Evolutionary conservation across 2,113 vertebrate genomes (phyloP).

Genomic region (Lophotis ruficrista): DNA sequence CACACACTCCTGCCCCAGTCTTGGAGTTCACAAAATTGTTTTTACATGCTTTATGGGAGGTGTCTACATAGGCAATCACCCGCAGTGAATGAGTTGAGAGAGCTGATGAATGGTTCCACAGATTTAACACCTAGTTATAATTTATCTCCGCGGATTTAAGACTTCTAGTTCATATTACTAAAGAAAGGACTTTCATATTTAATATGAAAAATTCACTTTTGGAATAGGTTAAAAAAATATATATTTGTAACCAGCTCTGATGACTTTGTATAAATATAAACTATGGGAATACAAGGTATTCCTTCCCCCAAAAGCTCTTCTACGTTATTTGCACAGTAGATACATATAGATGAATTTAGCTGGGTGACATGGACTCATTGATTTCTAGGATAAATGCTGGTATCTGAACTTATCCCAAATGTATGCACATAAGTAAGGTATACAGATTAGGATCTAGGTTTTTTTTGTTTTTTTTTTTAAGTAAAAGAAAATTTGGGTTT

Average conservation of each 20-base stretch:
- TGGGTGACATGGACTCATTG: not conserved
- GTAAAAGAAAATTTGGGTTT: not conserved
- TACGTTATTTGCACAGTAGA: not conserved
- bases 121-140: not conserved
- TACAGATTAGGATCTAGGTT: not conserved
- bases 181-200: not conserved
- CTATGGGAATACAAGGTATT: not conserved
- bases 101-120: not conserved
- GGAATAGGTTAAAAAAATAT: not conserved
- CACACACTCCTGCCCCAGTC: too few species aligned
- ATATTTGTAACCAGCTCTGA: not conserved
- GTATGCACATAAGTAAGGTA: not conserved
- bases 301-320: not conserved
- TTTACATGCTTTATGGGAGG: not conserved
- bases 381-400: not conserved
- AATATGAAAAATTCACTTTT: not conserved
- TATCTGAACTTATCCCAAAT: not conserved
- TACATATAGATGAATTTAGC: fast-evolving
- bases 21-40: not conserved
- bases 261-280: not conserved
- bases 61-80: not conserved
- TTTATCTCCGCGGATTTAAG: not conserved
- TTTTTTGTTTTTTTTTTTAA: not conserved
- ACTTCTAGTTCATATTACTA: not conserved
- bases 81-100: not conserved